Conservation (phyloP, 2,888 invertebrate genomes). For the Drosophila infuscata region DNA sequence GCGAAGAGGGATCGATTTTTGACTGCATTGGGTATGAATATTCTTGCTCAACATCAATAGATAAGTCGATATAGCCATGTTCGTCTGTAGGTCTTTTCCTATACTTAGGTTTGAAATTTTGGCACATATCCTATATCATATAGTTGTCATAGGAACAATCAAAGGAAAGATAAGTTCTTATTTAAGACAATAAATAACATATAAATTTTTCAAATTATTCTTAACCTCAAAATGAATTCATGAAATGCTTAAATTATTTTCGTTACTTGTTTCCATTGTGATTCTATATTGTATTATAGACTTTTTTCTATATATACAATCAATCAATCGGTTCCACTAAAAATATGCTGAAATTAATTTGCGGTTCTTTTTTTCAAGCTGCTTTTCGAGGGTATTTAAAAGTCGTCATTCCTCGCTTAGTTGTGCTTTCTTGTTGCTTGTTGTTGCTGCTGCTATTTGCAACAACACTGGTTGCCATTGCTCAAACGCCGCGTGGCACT, state of each 20-base stretch:
- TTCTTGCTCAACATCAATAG: neutral
- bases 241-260: too few relatives aligned
- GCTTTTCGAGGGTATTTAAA: neutral
- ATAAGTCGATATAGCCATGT: neutral
- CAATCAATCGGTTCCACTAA: neutral
- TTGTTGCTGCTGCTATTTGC: neutral
- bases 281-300: neutral
- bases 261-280: neutral
- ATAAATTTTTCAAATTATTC: too few relatives aligned
- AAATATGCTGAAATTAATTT: neutral
- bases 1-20: neutral
- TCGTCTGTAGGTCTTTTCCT: neutral
- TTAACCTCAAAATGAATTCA: too few relatives aligned
- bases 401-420: neutral
- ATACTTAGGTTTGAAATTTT: accelerated
- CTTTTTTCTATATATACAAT: too few relatives aligned
- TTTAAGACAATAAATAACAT: too few relatives aligned
- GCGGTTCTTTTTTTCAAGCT: neutral
- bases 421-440: neutral
- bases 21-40: neutral
- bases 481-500: constrained; percentile 71
- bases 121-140: neutral
- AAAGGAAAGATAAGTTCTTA: neutral
- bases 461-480: constrained; percentile 42
- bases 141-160: neutral